phyloP scores from a whole-genome alignment of 2,113 vertebrate genomes.

The Sylvietta virens region DNA sequence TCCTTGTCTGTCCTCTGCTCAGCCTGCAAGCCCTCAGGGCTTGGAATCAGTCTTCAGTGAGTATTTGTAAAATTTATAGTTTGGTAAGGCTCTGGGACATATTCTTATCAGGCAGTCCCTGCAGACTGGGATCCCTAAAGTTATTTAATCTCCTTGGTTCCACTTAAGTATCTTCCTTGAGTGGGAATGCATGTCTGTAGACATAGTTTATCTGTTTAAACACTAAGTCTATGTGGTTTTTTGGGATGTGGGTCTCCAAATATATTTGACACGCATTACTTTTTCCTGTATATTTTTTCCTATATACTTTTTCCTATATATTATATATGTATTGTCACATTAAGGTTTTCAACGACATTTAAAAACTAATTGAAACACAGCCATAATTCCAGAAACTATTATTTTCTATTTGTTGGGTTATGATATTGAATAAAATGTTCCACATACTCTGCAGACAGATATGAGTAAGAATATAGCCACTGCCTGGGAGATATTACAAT shows the following conservation, averaged over 20 bases:
- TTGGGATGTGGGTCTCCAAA: background rate
- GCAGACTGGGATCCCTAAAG: background rate
- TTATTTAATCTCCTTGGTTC: background rate
- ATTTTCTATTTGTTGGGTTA: background rate
- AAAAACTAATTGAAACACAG: background rate
- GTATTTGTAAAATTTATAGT: background rate
- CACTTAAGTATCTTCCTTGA: background rate
- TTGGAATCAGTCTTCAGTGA: background rate
- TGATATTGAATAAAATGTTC: background rate
- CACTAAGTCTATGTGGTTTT: rapidly evolving
- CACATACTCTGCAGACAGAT: background rate
- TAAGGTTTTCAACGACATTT: background rate
- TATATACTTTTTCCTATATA: background rate
- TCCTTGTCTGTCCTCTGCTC: background rate
- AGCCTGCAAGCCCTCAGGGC: background rate
- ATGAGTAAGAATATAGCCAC: background rate
- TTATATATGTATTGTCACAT: background rate
- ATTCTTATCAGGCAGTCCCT: background rate
- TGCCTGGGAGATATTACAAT: background rate
- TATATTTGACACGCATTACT: background rate
- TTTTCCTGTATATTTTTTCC: background rate
- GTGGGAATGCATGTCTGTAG: background rate
- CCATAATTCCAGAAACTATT: background rate
- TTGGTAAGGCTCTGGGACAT: background rate
- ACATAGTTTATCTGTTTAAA: background rate